Conservation (phyloP, 30 jellyfish, hydroid and myxozoan genomes). For the Mastigias papua region DNA sequence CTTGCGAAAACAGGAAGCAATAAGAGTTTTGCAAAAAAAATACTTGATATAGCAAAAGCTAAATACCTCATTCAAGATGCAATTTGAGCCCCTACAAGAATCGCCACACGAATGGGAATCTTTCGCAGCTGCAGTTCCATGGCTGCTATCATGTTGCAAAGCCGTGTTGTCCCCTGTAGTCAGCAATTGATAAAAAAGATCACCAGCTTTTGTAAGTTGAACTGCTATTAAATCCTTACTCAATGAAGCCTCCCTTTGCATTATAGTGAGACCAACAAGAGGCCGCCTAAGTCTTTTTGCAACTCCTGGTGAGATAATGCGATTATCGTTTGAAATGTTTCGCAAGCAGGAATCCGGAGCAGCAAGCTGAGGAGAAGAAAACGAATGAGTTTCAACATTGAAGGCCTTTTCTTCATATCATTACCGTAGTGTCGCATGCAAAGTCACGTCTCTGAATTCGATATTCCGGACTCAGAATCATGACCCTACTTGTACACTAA, state of each 20-base stretch:
- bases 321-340: slow-evolving; percentile 15
- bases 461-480: too few species aligned
- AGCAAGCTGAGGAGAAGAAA: slow-evolving; percentile 29
- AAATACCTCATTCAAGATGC: too few species aligned
- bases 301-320: slow-evolving; percentile 55
- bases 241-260: slow-evolving; percentile 5
- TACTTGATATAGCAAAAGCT: too few species aligned
- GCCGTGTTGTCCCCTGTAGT: not conserved
- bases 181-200: slow-evolving; percentile 52
- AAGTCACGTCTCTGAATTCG: too few species aligned
- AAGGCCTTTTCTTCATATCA: not conserved
- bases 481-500: too few species aligned
- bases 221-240: slow-evolving; percentile 36
- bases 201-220: slow-evolving; percentile 68
- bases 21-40: too few species aligned
- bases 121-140: not conserved
- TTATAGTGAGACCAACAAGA: slow-evolving; percentile 53
- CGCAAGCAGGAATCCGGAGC: slow-evolving; percentile 61
- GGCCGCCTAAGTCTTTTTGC: slow-evolving; percentile 65
- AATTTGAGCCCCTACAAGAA: not conserved
- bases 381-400: not conserved
- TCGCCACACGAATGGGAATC: not conserved
- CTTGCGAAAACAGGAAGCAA: too few species aligned
- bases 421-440: too few species aligned
- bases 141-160: not conserved